Conservation (phyloP, 2,888 invertebrate species). For the Cremastinae sp. region DNA sequence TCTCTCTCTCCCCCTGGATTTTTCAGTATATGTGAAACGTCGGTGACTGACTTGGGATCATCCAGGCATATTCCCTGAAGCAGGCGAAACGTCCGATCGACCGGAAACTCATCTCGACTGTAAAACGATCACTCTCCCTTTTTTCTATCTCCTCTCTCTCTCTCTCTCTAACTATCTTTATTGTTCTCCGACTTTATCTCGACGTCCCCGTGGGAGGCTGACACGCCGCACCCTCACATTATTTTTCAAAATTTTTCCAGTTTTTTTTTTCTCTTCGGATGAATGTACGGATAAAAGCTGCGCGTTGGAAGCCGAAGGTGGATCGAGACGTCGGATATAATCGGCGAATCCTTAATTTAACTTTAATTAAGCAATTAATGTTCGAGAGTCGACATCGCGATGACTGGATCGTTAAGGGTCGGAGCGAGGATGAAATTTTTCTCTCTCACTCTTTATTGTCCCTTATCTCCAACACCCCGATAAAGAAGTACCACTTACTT, state of each 20-base stretch:
- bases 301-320: no score
- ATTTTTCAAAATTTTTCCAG: no score
- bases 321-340: conserved; percentile 36
- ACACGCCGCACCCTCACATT: no score
- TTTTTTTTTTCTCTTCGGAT: no score
- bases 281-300: no score
- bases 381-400: conserved; percentile 25
- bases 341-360: conserved; percentile 1
- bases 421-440: neutral
- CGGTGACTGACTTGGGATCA: conserved; percentile 45
- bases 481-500: neutral
- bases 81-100: conserved; percentile 71
- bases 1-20: conserved; percentile 22
- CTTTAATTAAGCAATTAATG: conserved; percentile 55
- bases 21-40: conserved; percentile 34
- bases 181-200: neutral
- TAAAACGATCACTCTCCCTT: conserved; percentile 73
- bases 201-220: neutral
- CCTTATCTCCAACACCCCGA: neutral
- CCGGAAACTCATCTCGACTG: conserved; percentile 75
- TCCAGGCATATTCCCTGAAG: conserved; percentile 59
- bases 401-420: conserved; percentile 17
- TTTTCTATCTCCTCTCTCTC: conserved; percentile 5
- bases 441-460: neutral
- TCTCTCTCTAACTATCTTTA: neutral